Conservation (phyloP, 1,140 invertebrate species). For the Drosophila kurseongensis region DNA sequence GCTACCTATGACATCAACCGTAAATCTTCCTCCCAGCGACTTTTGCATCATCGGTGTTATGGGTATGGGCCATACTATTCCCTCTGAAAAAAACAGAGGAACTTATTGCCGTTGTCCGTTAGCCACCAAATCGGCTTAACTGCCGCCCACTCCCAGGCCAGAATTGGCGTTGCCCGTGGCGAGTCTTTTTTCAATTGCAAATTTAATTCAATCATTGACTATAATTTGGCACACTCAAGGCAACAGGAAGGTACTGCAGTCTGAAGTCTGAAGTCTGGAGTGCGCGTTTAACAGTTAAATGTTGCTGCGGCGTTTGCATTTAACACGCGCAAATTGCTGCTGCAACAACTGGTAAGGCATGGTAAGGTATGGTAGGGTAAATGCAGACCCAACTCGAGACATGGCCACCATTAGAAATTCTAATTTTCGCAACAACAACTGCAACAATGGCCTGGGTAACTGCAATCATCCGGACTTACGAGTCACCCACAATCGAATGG, state of each 20-base stretch:
- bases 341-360: slow-evolving; percentile 53
- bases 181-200: slow-evolving; percentile 78
- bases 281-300: slow-evolving; percentile 75
- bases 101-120: slow-evolving; percentile 40
- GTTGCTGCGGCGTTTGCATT: slow-evolving; percentile 74
- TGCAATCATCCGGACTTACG: slow-evolving; percentile 51
- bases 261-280: slow-evolving; percentile 15
- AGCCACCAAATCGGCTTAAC: slow-evolving; percentile 38
- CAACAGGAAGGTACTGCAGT: slow-evolving; percentile 18
- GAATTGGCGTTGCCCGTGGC: slow-evolving; percentile 45
- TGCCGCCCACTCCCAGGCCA: slow-evolving; percentile 53
- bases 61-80: slow-evolving; percentile 2
- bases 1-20: slow-evolving; percentile 60
- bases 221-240: slow-evolving; percentile 75
- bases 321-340: slow-evolving; percentile 79
- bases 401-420: slow-evolving; percentile 77
- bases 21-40: slow-evolving; percentile 25
- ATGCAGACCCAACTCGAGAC: slow-evolving; percentile 49
- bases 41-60: slow-evolving; percentile 31
- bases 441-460: slow-evolving; percentile 39
- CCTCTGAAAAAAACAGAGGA: background rate
- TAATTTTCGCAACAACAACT: slow-evolving; percentile 60
- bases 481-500: slow-evolving; percentile 68
- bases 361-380: slow-evolving; percentile 5
- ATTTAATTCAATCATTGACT: slow-evolving; percentile 83